Base-by-base conservation (phyloP, 1,140 invertebrate species). In the Drosophila fuyamai region DNA sequence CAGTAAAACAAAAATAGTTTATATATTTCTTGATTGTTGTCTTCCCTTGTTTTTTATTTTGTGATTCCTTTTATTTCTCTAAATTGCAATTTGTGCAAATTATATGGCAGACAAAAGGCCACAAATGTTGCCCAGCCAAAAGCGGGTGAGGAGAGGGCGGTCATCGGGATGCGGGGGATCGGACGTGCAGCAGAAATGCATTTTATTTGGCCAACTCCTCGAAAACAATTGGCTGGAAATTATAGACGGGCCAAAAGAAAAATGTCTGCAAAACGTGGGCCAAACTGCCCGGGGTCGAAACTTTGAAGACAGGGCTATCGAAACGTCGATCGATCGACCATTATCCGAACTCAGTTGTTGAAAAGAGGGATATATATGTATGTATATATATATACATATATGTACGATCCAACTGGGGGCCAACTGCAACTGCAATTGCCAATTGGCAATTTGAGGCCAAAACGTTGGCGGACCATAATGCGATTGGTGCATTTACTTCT, bases 41-140 rank as follows among this genome's bases (percentile, higher is more conserved):
- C 18, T 41, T 16, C 27, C 27, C 14, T 18, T 1, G 43, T 54
- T 35, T 56, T 8, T 61, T 75, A 10, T 32, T 18, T 35, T 44
- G 16, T 46, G 23, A 73, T 66, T 89, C 82, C 84, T 61, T 83
- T 81, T 84, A 89, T 89, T 89, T 89, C 84, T 89, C 68, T 89
- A 89, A 89, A 89, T 89, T 89, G 84, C 84, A 89, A 83, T 89
- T 89, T 89, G 76, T 57, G 68, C 80, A 89, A 89, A 89, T 89
- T 89, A 89, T 89, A 89, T 84, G 74, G 48, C 76, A 80, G 83
- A 62, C 76, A 88, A 88, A 89, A 77, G 74, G 79, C 70, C 79
- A 70, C 81, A 86, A 86, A 85, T 74, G 81, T 61, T 84, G 76
- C 44, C 48, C 68, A 79, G 71, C 44, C 48, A 51, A 53, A 35